Evolutionary conservation across 2,797 vertebrate genomes (phyloP).

Genomic region (Myotis myotis): DNA sequence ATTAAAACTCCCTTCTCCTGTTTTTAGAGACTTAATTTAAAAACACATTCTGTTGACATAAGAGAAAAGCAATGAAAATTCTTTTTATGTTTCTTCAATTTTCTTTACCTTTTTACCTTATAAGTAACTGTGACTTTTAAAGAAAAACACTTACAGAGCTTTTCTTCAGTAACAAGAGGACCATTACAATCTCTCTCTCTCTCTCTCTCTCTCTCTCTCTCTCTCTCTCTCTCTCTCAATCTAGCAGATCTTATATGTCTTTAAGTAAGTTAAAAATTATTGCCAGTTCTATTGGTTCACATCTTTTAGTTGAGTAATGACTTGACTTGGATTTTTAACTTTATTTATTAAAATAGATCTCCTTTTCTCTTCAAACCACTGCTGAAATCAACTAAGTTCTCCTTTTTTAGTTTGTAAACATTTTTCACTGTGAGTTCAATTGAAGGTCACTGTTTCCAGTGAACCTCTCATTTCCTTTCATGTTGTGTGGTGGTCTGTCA

Average conservation of each 20-base stretch:
- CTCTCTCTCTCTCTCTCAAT: not conserved
- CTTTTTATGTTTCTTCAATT: not conserved
- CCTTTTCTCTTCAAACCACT: not conserved
- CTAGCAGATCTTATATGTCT: slow-evolving; percentile 38
- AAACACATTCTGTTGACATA: slow-evolving; percentile 15
- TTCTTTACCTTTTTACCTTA: slow-evolving; percentile 41
- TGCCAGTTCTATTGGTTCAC: slow-evolving; percentile 71
- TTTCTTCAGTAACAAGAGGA: not conserved
- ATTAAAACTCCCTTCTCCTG: not conserved
- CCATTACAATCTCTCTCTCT: not conserved
- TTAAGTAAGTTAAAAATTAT: slow-evolving; percentile 72
- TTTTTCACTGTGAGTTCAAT: slow-evolving; percentile 59
- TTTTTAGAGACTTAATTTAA: slow-evolving; percentile 42
- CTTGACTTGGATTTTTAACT: slow-evolving; percentile 57
- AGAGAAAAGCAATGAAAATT: slow-evolving; percentile 26
- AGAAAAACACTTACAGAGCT: not conserved
- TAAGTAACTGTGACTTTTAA: slow-evolving; percentile 23
- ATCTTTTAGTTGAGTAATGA: slow-evolving; percentile 19
- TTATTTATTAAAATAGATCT: not conserved
- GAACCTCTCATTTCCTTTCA: slow-evolving; percentile 72
- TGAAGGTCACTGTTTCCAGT: slow-evolving; percentile 52
- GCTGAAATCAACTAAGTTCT: slow-evolving; percentile 1
- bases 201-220: not conserved
- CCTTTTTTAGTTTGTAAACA: slow-evolving; percentile 48
- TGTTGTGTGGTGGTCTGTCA: slow-evolving; percentile 46